These are phyloP conservation scores for Synergus japonicus DNA, from an alignment of 2,888 invertebrate species.

Conservation along the genomic window DNA sequence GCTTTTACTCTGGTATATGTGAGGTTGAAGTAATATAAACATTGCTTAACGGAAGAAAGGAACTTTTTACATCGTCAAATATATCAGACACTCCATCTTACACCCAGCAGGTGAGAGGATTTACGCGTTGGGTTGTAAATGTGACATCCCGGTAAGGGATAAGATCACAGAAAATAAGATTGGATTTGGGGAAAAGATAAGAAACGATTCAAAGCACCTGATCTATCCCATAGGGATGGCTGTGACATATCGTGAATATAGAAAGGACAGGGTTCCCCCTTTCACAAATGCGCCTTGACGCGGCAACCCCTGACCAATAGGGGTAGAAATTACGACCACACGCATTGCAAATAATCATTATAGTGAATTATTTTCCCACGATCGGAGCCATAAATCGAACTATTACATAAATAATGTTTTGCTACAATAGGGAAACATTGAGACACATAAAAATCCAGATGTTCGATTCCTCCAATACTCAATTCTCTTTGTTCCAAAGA, in stretches of 20 bases:
- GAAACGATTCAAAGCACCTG: conserved; percentile 5
- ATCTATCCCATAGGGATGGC: neutral
- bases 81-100: conserved; percentile 16
- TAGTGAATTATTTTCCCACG: neutral
- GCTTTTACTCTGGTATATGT: neutral
- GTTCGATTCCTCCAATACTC: neutral
- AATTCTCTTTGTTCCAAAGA: too few relatives aligned
- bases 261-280: neutral
- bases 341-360: neutral
- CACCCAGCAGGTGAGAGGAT: conserved; percentile 24
- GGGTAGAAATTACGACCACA: neutral
- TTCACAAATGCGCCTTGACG: neutral
- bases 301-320: neutral
- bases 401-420: neutral
- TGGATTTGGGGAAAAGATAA: neutral
- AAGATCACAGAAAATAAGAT: conserved; percentile 13
- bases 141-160: neutral
- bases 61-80: neutral
- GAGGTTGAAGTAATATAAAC: neutral
- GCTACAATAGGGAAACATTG: neutral
- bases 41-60: neutral
- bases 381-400: neutral
- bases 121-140: conserved; percentile 3
- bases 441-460: neutral
- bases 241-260: neutral